Evolutionary conservation across 2,113 vertebrate genomes (phyloP).

Genomic region (Lepisosteus osseus): DNA sequence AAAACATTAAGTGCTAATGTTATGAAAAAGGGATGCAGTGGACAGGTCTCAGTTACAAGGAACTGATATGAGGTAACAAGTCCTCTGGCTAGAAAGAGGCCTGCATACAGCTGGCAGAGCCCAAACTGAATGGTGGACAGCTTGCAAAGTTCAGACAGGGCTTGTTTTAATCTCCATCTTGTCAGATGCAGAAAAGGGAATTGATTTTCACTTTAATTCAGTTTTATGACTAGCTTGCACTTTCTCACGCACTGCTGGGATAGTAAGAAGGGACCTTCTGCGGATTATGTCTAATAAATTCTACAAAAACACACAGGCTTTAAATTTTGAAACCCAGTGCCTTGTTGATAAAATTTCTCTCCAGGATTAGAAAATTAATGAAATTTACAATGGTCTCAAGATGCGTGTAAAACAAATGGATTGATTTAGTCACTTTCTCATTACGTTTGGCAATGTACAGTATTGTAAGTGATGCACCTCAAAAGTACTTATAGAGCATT

Average conservation of each 20-base stretch:
- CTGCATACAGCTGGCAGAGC: conserved; percentile 39
- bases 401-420: conserved; percentile 1
- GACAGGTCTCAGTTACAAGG: too few relatives aligned
- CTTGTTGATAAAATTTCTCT: conserved; percentile 60
- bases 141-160: conserved; percentile 43
- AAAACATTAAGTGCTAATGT: too few relatives aligned
- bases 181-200: conserved; percentile 48
- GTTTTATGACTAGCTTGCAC: conserved; percentile 47
- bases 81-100: neutral
- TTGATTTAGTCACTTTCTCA: neutral
- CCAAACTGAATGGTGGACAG: conserved; percentile 48
- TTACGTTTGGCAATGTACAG: neutral
- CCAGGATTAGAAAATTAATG: conserved; percentile 40
- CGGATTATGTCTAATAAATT: conserved; percentile 45
- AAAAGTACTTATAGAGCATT: neutral
- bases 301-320: conserved; percentile 62
- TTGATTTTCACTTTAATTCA: conserved; percentile 51
- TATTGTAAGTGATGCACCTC: conserved; percentile 18
- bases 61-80: too few relatives aligned
- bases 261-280: conserved; percentile 22
- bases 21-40: too few relatives aligned
- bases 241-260: conserved; percentile 24
- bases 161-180: conserved; percentile 53
- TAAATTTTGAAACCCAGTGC: conserved; percentile 60
- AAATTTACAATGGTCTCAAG: neutral